These are phyloP conservation scores for Globodera rostochiensis DNA, from an alignment of 1,140 invertebrate species.

Conservation along the genomic window DNA sequence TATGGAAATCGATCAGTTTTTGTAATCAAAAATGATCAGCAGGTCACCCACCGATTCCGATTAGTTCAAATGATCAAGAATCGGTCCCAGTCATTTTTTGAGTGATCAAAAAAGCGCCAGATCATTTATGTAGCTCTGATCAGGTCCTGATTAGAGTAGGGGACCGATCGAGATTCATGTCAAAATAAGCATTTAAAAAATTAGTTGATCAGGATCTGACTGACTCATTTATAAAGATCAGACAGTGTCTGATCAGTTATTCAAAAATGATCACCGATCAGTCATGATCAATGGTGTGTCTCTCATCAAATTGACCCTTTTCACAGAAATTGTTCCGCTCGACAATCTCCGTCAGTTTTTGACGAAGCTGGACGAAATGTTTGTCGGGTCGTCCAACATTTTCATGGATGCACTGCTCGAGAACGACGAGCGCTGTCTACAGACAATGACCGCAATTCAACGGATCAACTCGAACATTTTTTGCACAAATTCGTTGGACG, in stretches of 20 bases:
- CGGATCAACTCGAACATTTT: not conserved
- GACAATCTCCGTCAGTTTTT: conserved; percentile 14
- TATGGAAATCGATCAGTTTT: not conserved
- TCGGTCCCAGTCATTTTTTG: not conserved
- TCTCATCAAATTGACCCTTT: not conserved
- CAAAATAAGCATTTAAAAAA: no score
- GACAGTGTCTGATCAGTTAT: not conserved
- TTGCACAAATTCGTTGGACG: not conserved
- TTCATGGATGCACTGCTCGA: conserved; percentile 19
- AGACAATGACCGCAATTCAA: conserved; percentile 11
- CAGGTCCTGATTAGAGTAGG: not conserved
- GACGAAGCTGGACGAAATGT: conserved; percentile 1
- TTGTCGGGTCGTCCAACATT: not conserved
- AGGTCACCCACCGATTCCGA: not conserved
- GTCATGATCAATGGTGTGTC: not conserved
- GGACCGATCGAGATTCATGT: no score
- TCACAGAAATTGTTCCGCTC: conserved; percentile 2
- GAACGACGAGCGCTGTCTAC: conserved; percentile 29
- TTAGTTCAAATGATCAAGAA: not conserved
- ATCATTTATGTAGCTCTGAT: not conserved
- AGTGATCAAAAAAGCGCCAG: not conserved
- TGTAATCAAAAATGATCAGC: not conserved
- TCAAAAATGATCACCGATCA: no score
- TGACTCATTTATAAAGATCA: no score
- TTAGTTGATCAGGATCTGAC: no score